Base-by-base conservation (phyloP, 1,140 invertebrate genomes). In the Ganaspis sp. region DNA sequence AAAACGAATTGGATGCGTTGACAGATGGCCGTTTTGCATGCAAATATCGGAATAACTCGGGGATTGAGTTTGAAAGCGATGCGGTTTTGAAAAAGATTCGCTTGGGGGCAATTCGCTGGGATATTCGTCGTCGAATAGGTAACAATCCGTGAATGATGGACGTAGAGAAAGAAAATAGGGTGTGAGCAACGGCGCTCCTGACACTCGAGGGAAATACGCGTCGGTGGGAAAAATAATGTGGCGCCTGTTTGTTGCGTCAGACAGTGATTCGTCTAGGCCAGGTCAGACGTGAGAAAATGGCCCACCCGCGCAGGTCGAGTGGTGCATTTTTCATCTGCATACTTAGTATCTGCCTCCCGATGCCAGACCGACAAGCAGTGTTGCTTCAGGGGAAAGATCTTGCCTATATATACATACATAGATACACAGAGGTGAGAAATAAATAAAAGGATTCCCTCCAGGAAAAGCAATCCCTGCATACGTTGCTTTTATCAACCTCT, bases 301-400 rank as follows among this genome's bases (percentile, higher is more conserved):
- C 71, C 23, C 54, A 64, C 19, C 37, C 42, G 58, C 69, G 29
- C 37, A 34, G 37, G 29, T 40, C 72, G 49, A 74, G 64, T 73
- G 58, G 34, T 76, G 64, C 64, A 78, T 78, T 78, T 76, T 80
- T 75, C 71, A 76, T 76, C 70, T 79, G 38, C 77, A 79, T 70
- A 72, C 77, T 73, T 75, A 74, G 69, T 49, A 70, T 49, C 69
- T 54, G 26, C 34, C 73, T 64, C 58, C 19, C 26, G 54, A 3
- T 58, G 21, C 54, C 9, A 58, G 54, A 58, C 58, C 58, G 26
- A 64, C 58, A 64, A 64, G 58, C 58, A 64, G 58, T 64, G 23
- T 64, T 64, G 53, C 53, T 64, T n/a, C 23, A 29, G 58, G 23
- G 54, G 23, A 64, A 64, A 29, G 26, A 29, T 64, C 54, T 23